Evolutionary conservation across 2,797 vertebrate species (phyloP).

Genomic region (Pyrocephalus nanus): DNA sequence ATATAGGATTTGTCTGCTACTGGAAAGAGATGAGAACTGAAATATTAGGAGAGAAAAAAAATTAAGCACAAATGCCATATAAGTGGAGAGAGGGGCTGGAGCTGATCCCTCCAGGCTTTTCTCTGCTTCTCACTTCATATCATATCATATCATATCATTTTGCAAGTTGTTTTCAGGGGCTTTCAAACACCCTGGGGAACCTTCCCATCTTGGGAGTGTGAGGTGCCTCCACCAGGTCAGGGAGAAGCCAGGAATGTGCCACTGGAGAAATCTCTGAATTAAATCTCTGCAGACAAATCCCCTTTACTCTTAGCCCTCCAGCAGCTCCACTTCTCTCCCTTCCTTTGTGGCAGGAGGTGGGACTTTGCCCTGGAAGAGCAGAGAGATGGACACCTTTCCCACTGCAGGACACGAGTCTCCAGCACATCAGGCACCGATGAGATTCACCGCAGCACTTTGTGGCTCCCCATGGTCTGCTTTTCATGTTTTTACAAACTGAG

Average conservation of each 20-base stretch:
- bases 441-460: not conserved
- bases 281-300: not conserved
- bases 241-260: not conserved
- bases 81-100: not conserved
- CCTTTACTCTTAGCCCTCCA: not conserved
- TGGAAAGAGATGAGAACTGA: not conserved
- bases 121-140: not conserved
- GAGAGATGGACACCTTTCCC: not conserved
- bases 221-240: not conserved
- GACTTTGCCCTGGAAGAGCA: not conserved
- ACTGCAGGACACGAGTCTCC: not conserved
- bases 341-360: not conserved
- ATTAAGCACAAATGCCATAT: not conserved
- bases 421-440: not conserved
- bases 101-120: not conserved
- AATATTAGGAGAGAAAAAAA: not conserved
- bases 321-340: not conserved
- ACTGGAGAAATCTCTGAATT: not conserved
- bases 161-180: not conserved
- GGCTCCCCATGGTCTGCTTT: rapidly evolving
- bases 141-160: not conserved
- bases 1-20: not conserved
- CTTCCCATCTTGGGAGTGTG: not conserved
- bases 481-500: not conserved
- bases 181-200: not conserved